Base-by-base conservation (phyloP, 35 echinoderm and acorn worm genomes). In the Ophiothrix spiculata region DNA sequence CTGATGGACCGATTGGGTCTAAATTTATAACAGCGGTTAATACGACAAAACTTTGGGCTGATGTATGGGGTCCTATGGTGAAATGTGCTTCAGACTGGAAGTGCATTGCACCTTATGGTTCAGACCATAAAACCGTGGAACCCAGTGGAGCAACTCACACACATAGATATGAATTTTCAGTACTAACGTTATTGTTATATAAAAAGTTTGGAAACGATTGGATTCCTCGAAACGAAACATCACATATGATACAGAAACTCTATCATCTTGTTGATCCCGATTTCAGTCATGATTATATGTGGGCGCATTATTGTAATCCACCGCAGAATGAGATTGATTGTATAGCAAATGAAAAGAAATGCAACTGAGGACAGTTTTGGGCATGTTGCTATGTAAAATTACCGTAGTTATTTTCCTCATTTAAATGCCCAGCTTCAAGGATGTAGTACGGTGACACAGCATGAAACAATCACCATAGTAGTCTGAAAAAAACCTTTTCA, bases 291-390 rank as follows among this genome's bases (percentile, higher is more conserved):
- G 94, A 97, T 74, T 93, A 97, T 75, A 56, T 92, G 11, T 97
- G 94, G 94, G 94, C 91, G 33, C 94, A 97, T 77, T 97, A 93
- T 76, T 97, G 94, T 45, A 97, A 97, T 37, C 94, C 91, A 17
- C 94, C 94, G 14, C 93, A 93, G 78, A 90, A 81, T 75, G 91
- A 97, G 39, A 79, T 97, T 64, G 88, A 95, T 74, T 95, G 93
- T 49, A 83, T 81, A 0, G 39, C 84, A 32, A 13, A 83, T 16
- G 87, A 84, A 39, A 87, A 77, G 40, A 87, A 87, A 45, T 92
- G 90, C 86, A 49, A n/a, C n/a, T n/a, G n/a, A n/a, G n/a, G n/a
- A n/a, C n/a, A n/a, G n/a, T n/a, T n/a, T n/a, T n/a, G n/a, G n/a
- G n/a, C n/a, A n/a, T n/a, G n/a, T n/a, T n/a, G n/a, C n/a, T n/a